Evolutionary conservation across 2,797 vertebrate genomes (phyloP).

Genomic region (Buphagus erythrorhynchus): DNA sequence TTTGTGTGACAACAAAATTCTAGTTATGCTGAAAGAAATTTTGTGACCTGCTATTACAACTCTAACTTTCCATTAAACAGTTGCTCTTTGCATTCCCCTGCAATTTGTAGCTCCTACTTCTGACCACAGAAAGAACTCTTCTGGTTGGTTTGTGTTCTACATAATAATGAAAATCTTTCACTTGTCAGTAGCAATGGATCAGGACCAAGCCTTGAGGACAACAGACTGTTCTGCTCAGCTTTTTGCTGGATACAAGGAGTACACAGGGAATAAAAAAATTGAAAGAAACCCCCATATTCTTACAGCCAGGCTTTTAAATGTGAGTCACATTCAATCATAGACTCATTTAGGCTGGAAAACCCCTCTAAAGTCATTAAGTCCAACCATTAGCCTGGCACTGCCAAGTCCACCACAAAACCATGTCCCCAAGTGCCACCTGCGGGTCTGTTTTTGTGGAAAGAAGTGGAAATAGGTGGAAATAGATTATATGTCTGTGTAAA

Average conservation of each 20-base stretch:
- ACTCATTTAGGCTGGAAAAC: not conserved
- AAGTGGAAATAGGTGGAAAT: not conserved
- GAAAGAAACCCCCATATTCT: not conserved
- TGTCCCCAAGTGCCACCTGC: not conserved
- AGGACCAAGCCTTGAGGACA: not conserved
- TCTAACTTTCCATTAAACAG: not conserved
- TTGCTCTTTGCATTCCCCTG: not conserved
- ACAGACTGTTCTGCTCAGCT: not conserved
- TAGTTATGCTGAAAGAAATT: not conserved
- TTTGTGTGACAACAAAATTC: conserved; percentile 4
- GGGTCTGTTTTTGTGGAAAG: not conserved
- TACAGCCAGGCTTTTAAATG: not conserved
- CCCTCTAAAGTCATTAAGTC: not conserved
- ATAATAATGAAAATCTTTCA: not conserved
- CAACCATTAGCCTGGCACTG: not conserved
- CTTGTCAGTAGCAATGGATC: not conserved
- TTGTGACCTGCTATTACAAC: not conserved
- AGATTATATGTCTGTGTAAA: not conserved
- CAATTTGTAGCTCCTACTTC: not conserved
- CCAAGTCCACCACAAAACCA: not conserved
- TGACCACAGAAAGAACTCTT: not conserved
- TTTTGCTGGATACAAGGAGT: not conserved
- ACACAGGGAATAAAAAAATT: not conserved
- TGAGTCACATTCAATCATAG: not conserved
- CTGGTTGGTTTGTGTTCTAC: not conserved